These are phyloP conservation scores for Suncus etruscus DNA, from an alignment of 2,113 vertebrate species.

Conservation along the genomic window DNA sequence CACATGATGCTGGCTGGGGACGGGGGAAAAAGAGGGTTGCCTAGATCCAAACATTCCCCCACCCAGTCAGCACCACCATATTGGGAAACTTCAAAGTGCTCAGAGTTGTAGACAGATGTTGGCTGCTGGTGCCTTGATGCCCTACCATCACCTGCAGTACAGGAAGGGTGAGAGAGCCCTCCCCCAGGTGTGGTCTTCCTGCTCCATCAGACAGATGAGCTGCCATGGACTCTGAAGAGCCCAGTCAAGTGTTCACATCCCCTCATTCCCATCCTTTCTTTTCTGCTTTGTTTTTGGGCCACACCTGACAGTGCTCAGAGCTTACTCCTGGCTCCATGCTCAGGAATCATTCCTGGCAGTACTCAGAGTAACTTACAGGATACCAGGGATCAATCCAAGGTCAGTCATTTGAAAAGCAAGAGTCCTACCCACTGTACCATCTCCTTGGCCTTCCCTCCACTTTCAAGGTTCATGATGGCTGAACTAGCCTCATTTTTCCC, in stretches of 20 bases:
- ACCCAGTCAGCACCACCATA: constrained; percentile 39
- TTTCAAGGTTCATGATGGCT: background rate
- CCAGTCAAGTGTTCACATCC: no score
- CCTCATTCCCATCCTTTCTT: no score
- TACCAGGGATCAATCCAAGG: no score
- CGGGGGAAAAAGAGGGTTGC: constrained; percentile 56
- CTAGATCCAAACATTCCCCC: constrained; percentile 32
- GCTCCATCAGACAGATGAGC: background rate
- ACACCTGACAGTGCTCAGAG: no score
- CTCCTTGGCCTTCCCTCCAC: background rate
- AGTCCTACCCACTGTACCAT: background rate
- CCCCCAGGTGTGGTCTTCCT: background rate
- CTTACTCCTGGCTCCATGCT: no score
- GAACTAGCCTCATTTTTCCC: no score
- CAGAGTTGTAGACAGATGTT: constrained; percentile 59
- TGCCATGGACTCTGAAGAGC: no score
- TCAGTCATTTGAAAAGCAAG: no score
- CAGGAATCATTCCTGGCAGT: no score
- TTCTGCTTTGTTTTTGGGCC: no score
- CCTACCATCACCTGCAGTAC: background rate
- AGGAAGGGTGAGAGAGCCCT: background rate
- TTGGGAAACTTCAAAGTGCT: constrained; percentile 71
- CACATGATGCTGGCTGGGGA: background rate
- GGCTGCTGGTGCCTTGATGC: constrained; percentile 19
- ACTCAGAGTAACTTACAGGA: no score